Base-by-base conservation (phyloP, 2,888 invertebrate genomes). In the Hemistola chrysoprasaria region DNA sequence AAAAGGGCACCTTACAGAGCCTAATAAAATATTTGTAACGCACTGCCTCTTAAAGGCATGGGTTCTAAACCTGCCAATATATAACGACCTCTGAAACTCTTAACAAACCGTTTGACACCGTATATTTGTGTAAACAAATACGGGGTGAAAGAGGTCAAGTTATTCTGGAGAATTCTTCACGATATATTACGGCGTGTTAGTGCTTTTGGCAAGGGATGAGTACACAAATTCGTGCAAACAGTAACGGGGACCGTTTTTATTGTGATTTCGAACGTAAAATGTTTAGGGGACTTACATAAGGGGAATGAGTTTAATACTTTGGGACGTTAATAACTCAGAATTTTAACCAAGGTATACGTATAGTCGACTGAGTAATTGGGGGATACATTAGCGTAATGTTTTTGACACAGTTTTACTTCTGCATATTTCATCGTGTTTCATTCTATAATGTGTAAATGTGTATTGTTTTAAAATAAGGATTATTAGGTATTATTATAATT, bases 121-220 rank as follows among this genome's bases (percentile, higher is more conserved):
- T 1, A 10, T 25, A 9, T 1, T 7, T 4, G 33, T 23, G 22
- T 33, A 10, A 24, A 28, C 9, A 2, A 8, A 7, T 25, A 22
- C 23, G 16, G n/a, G 11, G 16, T 23, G 22, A 3, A 35, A 36
- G 40, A 47, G 60, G 20, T 55, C 59, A 45, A 23, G 23, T 21
- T 37, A 47, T 16, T 30, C 38, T 59, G 61, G 62, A 46, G 40
- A 40, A 43, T 44, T 40, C 42, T 29, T 51, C 40, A 54, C 65
- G 45, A 75, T 76, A 76, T 74, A 70, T 78, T 71, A 77, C 53
- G 30, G 48, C 56, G 66, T 54, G 66, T 61, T 69, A 65, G 66
- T 79, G 77, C 54, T 62, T 59, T 51, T 79, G 79, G 78, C 80
- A 71, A 28, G 69, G 71, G 72, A 44, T 55, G 49, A 43, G 63